phyloP scores from a whole-genome alignment of 2,797 vertebrate species.

The Macroramphosus scolopax region DNA sequence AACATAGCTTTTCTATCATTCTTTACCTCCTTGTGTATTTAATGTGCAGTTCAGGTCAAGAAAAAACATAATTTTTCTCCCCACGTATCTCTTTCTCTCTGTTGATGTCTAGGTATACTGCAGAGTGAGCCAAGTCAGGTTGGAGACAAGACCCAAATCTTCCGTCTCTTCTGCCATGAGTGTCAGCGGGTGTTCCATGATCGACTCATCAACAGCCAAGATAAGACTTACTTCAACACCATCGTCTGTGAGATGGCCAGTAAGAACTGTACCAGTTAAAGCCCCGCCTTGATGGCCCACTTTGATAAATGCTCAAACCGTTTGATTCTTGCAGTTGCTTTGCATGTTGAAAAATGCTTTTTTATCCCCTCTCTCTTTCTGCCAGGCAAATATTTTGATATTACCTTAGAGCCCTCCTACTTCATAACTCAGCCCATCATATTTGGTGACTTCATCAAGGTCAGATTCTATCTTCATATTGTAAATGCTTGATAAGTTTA shows the following conservation, averaged over 20 bases:
- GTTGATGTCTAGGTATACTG: constrained; percentile 76
- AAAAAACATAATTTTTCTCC: not conserved
- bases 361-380: constrained; percentile 33
- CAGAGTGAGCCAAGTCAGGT: constrained; percentile 80
- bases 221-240: constrained; percentile 84
- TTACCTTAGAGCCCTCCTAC: constrained; percentile 76
- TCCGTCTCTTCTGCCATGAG: constrained; percentile 86
- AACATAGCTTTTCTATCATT: no score
- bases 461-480: constrained; percentile 15
- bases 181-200: constrained; percentile 87
- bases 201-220: constrained; percentile 83
- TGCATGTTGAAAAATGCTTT: not conserved
- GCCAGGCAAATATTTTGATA: constrained; percentile 83
- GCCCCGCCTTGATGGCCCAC: no score
- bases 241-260: constrained; percentile 85
- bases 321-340: not conserved
- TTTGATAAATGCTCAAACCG: not conserved
- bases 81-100: not conserved
- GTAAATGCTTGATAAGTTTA: not conserved
- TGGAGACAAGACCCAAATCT: constrained; percentile 81
- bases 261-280: constrained; percentile 53
- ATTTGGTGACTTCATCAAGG: constrained; percentile 88
- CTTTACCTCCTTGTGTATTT: no score
- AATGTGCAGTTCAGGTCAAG: not conserved
- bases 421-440: constrained; percentile 82